Conservation (phyloP, 2,888 invertebrate genomes). For the Megalurothrips usitatus region DNA sequence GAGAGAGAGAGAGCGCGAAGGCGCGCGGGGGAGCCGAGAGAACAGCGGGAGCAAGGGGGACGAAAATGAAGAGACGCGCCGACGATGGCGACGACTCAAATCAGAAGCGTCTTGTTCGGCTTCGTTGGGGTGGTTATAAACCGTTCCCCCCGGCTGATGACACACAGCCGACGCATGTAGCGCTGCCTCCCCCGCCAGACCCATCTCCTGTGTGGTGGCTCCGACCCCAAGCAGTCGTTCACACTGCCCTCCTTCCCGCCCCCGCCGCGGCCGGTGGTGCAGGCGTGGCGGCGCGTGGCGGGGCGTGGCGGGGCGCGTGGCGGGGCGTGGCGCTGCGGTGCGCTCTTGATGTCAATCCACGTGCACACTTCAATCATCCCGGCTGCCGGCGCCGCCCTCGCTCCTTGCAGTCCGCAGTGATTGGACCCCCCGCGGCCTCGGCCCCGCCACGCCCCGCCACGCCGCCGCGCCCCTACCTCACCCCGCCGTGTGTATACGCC, state of each 20-base stretch:
- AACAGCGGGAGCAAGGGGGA: neutral
- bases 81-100: neutral
- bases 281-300: neutral
- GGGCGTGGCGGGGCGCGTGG: neutral
- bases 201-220: too few relatives aligned
- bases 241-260: too few relatives aligned
- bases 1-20: neutral
- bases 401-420: constrained; percentile 8
- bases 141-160: constrained; percentile 2
- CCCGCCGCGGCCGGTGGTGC: too few relatives aligned
- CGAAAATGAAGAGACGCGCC: neutral
- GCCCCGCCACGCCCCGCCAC: neutral
- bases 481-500: neutral
- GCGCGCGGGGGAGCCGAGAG: neutral
- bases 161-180: neutral
- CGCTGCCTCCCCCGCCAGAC: too few relatives aligned
- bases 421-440: neutral
- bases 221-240: too few relatives aligned
- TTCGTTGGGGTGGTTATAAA: constrained; percentile 11
- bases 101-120: constrained; percentile 5
- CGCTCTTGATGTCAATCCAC: constrained; percentile 24
- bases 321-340: constrained; percentile 9
- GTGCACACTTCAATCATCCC: constrained; percentile 12
- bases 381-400: neutral
- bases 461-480: neutral